Evolutionary conservation across 2,797 vertebrate species (phyloP), one percentile per base, ranked within the genome.

Genomic region (Chloroceryle amazona): DNA sequence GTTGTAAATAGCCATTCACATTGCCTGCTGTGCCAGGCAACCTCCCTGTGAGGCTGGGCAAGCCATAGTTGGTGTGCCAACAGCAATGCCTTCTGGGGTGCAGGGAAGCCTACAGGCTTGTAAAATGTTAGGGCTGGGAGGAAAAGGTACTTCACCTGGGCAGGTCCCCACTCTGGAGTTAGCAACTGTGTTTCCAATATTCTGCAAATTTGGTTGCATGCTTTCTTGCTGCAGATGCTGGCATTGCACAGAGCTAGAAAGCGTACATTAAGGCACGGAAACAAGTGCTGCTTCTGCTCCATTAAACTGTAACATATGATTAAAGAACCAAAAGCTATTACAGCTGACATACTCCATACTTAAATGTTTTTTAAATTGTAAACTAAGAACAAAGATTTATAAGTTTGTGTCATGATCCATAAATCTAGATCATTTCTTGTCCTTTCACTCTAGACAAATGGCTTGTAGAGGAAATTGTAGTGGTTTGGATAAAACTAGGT

Each of bases 391-490:
- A 57, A 84, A 85, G 91, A 95, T 96, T 93, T 96, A 65, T 74
- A 74, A 65, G 60, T 68, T 89, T 82, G 78, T 96, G 95, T 92
- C 67, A 23, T 47, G 67, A 78, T 72, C 63, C 60, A 37, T 93
- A 95, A 96, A 96, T 95, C 88, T 82, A 65, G 46, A 42, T 80
- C 70, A 71, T 4, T 10, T 82, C 71, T 82, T 68, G 21, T 94
- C 86, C 74, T 87, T 92, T 86, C 85, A 46, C 67, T 92, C 10
- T 41, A 95, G 90, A 93, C 88, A 96, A 89, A 96, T 94, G 74
- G 44, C 65, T 93, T 93, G 90, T 96, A 92, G 83, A 89, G 95
- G 95, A 97, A 96, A 94, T 87, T 89, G 78, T 89, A 71, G 93
- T 92, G 88, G 93, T 96, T 96, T 96, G 96, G 67, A 37, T 93